phyloP scores from a whole-genome alignment of 2,888 invertebrate species.

The Drosophila buzzatii region DNA sequence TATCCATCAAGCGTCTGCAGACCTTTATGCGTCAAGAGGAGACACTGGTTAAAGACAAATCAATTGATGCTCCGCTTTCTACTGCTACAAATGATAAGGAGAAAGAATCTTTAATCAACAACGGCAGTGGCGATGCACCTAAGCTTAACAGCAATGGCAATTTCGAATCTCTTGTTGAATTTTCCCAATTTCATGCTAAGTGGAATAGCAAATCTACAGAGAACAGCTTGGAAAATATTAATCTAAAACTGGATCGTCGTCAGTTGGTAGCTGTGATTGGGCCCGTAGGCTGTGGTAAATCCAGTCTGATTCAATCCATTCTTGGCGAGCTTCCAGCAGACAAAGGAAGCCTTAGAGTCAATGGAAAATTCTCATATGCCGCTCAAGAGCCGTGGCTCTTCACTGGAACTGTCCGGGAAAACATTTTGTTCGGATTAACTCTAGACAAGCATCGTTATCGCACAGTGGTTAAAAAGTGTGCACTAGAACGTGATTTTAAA shows the following conservation, averaged over 20 bases:
- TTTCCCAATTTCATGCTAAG: constrained; percentile 89
- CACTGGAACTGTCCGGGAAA: constrained; percentile 88
- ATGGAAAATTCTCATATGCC: constrained; percentile 89
- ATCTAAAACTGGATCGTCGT: constrained; percentile 88
- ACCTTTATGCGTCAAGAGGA: constrained; percentile 88
- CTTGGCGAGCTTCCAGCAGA: constrained; percentile 86
- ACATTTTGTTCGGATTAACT: constrained; percentile 87
- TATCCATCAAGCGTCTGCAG: constrained; percentile 87
- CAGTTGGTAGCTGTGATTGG: constrained; percentile 89
- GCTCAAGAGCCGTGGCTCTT: constrained; percentile 94
- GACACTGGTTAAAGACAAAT: constrained; percentile 83
- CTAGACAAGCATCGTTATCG: constrained; percentile 87
- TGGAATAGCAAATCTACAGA: constrained; percentile 88
- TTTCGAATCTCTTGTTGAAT: constrained; percentile 84
- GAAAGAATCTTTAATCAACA: constrained; percentile 44
- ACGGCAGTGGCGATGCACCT: constrained; percentile 30
- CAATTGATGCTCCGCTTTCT: constrained; percentile 33
- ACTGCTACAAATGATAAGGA: constrained; percentile 31
- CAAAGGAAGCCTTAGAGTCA: constrained; percentile 87
- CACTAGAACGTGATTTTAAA: constrained; percentile 86
- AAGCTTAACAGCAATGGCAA: constrained; percentile 27
- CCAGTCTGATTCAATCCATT: constrained; percentile 86
- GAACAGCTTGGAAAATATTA: constrained; percentile 89
- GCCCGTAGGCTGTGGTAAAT: constrained; percentile 90
- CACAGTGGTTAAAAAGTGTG: constrained; percentile 86